Conservation (phyloP, 1,140 invertebrate species). For the Scaptodrosophila lebanonensis region DNA sequence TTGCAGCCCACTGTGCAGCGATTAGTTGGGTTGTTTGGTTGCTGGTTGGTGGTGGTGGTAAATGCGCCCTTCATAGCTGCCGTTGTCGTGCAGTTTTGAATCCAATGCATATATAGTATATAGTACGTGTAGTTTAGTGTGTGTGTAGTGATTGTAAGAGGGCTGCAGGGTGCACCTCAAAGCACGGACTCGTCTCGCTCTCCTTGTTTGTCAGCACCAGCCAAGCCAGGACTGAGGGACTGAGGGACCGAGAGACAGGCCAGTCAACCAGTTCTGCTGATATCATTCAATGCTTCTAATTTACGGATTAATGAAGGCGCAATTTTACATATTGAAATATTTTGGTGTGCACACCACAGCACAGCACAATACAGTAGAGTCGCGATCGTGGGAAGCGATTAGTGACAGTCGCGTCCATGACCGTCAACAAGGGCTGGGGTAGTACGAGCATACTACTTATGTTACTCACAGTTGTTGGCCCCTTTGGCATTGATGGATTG, state of each 20-base stretch:
- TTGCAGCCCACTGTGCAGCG: conserved; percentile 43
- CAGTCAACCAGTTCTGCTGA: conserved; percentile 23
- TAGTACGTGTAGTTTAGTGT: conserved; percentile 1
- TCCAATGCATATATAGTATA: conserved; percentile 12
- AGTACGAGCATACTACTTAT: neutral
- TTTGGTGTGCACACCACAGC: conserved; percentile 17
- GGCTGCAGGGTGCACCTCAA: conserved; percentile 21
- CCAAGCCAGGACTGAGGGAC: neutral
- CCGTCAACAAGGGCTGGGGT: conserved; percentile 12
- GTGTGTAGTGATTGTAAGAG: conserved; percentile 51
- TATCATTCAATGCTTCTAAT: conserved; percentile 72
- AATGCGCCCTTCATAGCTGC: conserved; percentile 26
- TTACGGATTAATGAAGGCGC: conserved; percentile 73
- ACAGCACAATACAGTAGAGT: no score
- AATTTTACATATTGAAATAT: conserved; percentile 72
- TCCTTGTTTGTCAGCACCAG: conserved; percentile 52
- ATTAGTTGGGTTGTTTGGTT: no score
- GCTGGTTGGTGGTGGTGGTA: conserved; percentile 30
- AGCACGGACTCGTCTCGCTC: no score
- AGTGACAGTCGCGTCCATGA: conserved; percentile 24
- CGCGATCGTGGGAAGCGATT: conserved; percentile 74
- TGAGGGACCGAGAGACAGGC: neutral
- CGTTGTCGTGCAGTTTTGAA: conserved; percentile 24
- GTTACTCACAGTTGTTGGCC: conserved; percentile 9
- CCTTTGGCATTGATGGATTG: conserved; percentile 67